Conservation (phyloP, 2,797 vertebrate genomes). For the Phyllotis vaccarum region DNA sequence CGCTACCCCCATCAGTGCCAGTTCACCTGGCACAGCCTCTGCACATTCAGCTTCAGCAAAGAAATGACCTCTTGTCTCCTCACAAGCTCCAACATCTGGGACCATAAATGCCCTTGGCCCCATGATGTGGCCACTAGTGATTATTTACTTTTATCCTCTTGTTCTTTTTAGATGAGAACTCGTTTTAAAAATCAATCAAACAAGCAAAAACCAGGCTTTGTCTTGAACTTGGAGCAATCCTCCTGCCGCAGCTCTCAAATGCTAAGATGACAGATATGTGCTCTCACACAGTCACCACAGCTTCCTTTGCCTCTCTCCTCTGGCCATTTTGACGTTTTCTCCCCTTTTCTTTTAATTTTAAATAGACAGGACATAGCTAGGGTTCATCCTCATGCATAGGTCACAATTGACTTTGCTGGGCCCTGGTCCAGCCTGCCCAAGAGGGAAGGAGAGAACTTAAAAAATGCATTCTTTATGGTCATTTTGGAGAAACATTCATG, state of each 20-base stretch:
- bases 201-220: background rate
- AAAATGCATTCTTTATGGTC: constrained; percentile 47
- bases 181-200: background rate
- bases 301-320: background rate
- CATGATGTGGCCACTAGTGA: background rate
- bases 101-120: background rate
- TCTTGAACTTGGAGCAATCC: background rate
- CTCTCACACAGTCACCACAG: background rate
- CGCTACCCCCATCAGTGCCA: background rate
- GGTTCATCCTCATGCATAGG: constrained; percentile 52
- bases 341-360: constrained; percentile 19
- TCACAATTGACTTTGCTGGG: constrained; percentile 56
- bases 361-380: background rate
- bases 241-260: background rate
- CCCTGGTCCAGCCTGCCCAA: constrained; percentile 64
- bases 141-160: background rate
- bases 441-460: background rate
- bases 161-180: background rate
- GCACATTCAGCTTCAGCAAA: background rate
- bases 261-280: background rate
- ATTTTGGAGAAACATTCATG: constrained; percentile 22
- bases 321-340: background rate
- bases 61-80: background rate
- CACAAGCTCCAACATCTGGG: background rate
- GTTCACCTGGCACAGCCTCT: background rate